Evolutionary conservation across 2,113 vertebrate genomes (phyloP).

Genomic region (Girardinichthys multiradiatus): DNA sequence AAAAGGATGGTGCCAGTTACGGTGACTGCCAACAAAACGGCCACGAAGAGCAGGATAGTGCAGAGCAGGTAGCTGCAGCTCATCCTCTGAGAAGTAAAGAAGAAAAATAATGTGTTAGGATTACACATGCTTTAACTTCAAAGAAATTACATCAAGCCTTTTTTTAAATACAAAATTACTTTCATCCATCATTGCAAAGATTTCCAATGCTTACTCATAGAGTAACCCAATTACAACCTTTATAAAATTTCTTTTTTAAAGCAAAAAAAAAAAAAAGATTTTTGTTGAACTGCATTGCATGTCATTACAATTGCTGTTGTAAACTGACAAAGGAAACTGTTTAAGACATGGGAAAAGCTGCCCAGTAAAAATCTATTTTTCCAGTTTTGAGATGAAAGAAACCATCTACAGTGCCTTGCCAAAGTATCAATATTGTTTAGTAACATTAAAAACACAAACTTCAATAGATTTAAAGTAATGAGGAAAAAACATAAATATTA

Average conservation of each 20-base stretch:
- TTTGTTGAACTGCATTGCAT: constrained; percentile 10
- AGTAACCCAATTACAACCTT: constrained; percentile 35
- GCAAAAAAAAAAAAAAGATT: neutral
- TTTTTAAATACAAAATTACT: constrained; percentile 21
- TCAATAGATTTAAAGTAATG: no score
- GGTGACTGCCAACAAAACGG: constrained; percentile 88
- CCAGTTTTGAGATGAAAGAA: constrained; percentile 12
- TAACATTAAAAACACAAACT: neutral
- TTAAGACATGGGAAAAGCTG: neutral
- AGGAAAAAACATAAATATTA: no score
- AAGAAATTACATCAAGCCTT: constrained; percentile 14
- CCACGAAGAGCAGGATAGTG: constrained; percentile 91
- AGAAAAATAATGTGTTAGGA: constrained; percentile 27
- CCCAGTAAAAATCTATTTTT: neutral
- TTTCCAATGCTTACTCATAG: constrained; percentile 17
- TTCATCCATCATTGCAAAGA: constrained; percentile 38
- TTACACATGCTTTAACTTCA: constrained; percentile 14
- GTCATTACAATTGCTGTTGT: neutral
- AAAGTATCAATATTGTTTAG: neutral
- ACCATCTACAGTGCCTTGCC: no score
- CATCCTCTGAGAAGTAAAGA: constrained; percentile 82
- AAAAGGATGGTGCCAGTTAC: constrained; percentile 93
- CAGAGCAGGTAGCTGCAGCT: constrained; percentile 92
- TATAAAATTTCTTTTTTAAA: constrained; percentile 35
- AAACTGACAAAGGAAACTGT: neutral